A percentile compares a stretch with the other conserved stretches of the same genome.
Conservation (phyloP, 2,113 vertebrate genomes). For the Melanerpes formicivorus region DNA sequence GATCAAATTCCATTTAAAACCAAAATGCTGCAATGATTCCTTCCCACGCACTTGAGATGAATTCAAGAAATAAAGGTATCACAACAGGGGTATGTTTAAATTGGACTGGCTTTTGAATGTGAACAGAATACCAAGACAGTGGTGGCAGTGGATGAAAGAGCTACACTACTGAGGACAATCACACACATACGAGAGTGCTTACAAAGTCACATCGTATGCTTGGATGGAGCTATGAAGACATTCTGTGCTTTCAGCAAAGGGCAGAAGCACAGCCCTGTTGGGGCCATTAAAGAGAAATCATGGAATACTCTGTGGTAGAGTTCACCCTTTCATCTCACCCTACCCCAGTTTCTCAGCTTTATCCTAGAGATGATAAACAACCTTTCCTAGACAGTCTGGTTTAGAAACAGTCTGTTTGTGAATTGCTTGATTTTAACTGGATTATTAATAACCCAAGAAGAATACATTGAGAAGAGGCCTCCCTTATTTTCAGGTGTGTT, state of each 20-base stretch:
- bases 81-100: slow-evolving; percentile 34
- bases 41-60: slow-evolving; percentile 27
- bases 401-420: background rate
- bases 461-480: background rate
- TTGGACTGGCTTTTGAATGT: slow-evolving; percentile 3
- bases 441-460: background rate
- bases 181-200: background rate
- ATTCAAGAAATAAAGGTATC: slow-evolving; percentile 42
- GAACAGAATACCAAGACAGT: slow-evolving; percentile 3
- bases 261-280: background rate
- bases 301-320: background rate
- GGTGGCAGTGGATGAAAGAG: background rate
- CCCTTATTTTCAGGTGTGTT: background rate
- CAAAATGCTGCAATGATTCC: background rate
- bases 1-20: slow-evolving; percentile 38
- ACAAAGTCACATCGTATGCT: background rate
- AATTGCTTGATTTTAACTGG: background rate
- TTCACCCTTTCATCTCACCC: background rate
- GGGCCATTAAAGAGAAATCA: background rate
- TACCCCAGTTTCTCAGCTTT: background rate
- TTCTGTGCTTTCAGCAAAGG: background rate
- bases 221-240: background rate
- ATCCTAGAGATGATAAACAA: background rate
- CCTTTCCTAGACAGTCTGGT: background rate
- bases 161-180: slow-evolving; percentile 24